phyloP scores from a whole-genome alignment of 2,113 vertebrate species.

The Odontophorus gujanensis region DNA sequence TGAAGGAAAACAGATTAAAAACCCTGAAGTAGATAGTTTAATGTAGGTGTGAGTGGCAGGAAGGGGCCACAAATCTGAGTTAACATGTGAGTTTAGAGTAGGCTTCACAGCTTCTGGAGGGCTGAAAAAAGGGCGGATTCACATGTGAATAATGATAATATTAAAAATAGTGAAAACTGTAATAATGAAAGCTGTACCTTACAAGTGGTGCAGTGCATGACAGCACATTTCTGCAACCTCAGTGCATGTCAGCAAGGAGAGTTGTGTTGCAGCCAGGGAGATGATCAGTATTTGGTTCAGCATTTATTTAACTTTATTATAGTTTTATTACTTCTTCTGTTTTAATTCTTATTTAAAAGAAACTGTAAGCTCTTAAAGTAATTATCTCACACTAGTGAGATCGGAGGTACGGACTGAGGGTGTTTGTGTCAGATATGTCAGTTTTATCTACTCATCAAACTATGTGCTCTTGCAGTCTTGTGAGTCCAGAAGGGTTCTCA shows the following conservation, averaged over 20 bases:
- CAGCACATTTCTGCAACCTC: neutral
- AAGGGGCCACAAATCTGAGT: neutral
- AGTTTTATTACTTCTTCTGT: neutral
- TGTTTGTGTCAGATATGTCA: neutral
- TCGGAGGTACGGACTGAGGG: neutral
- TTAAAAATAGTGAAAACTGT: neutral
- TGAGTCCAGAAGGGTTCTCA: neutral
- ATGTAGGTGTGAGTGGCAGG: neutral
- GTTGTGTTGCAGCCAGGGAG: neutral
- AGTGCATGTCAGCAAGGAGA: neutral
- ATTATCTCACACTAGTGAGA: neutral
- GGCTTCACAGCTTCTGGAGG: neutral
- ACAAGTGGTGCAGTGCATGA: neutral
- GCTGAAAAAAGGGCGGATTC: neutral
- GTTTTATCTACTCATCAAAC: neutral
- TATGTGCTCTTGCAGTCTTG: neutral
- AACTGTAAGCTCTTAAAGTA: neutral
- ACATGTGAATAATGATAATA: neutral
- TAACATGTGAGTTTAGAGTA: neutral
- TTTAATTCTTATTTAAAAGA: neutral
- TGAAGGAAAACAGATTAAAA: neutral
- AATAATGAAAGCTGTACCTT: neutral
- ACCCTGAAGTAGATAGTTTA: neutral
- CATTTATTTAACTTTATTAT: neutral
- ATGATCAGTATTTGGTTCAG: neutral